Evolutionary conservation across 2,888 invertebrate species (phyloP), one percentile per base, ranked within the genome.

Genomic region (Aleiodes testaceus): DNA sequence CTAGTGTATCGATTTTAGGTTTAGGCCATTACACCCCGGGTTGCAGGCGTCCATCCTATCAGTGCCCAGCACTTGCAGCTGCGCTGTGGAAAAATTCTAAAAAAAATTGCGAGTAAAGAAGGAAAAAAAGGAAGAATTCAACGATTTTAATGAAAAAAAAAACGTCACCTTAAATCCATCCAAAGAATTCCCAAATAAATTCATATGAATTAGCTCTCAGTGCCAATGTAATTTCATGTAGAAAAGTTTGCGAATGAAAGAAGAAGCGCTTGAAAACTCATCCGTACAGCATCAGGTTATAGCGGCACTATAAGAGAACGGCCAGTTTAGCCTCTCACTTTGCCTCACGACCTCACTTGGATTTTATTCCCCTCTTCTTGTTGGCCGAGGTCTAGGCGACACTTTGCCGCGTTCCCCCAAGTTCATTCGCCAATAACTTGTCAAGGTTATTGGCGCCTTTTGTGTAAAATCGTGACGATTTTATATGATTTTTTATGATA

Each of bases 1-100:
- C 75, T 79, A 78, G 77, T 80, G 81, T 81, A 81, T 81, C 81
- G 81, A 81, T 81, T 81, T 81, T 81, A 80, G 81, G 80, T 81
- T 80, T 80, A 81, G 80, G 79, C 80, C 80, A 80, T 81, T 81
- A 81, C 80, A 79, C 81, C 79, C 78, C 73, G 77, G 73, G 76
- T 77, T 75, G 74, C 75, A 76, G 73, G 75, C 75, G 75, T 67
- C 72, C 73, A 71, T 73, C 67, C 71, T 71, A 71, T 71, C 71
- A 71, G 71, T 71, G 71, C 71, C 71, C 71, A 45, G 71, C 69
- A 72, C 73, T 73, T 77, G 77, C 77, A 76, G 75, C 77, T 76
- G 77, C 76, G 75, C 76, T 72, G 67, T 75, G 70, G 70, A 74
- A 74, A 72, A 52, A 52, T 52, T 20, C 16, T 20, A 16, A 12